These are phyloP conservation scores for Venusia cambrica DNA, from an alignment of 2,888 invertebrate genomes.

Conservation along the genomic window DNA sequence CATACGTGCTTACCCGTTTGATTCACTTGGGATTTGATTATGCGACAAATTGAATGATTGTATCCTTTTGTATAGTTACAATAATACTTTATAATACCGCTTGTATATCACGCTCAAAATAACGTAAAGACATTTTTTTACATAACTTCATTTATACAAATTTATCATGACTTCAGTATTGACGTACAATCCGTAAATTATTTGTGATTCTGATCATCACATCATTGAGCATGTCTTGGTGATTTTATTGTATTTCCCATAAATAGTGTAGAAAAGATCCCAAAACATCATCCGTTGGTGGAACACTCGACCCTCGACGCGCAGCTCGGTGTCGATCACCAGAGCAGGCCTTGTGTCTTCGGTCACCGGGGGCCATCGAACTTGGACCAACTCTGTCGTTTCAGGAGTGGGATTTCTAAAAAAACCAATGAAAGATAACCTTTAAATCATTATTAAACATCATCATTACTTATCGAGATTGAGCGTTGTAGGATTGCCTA, in stretches of 20 bases:
- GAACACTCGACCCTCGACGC: conserved; percentile 47
- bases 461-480: no score
- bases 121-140: no score
- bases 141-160: no score
- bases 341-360: conserved; percentile 50
- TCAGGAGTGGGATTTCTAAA: conserved; percentile 60
- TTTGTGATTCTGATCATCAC: not conserved
- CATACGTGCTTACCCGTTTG: conserved; percentile 8
- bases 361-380: conserved; percentile 52
- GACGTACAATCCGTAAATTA: no score
- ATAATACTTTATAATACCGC: no score
- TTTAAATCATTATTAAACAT: no score
- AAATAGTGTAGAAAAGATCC: conserved; percentile 63
- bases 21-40: conserved; percentile 11
- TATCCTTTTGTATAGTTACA: conserved; percentile 11
- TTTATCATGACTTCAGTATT: no score
- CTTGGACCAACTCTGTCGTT: conserved; percentile 45
- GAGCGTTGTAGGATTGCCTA: no score
- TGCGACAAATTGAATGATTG: conserved; percentile 15
- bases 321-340: conserved; percentile 53
- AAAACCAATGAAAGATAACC: no score
- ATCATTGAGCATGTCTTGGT: conserved; percentile 39
- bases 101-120: no score
- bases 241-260: conserved; percentile 53
- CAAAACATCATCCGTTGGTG: conserved; percentile 67